These are phyloP conservation scores for Odontocolon sp. DNA, from an alignment of 2,888 invertebrate species.

Conservation along the genomic window DNA sequence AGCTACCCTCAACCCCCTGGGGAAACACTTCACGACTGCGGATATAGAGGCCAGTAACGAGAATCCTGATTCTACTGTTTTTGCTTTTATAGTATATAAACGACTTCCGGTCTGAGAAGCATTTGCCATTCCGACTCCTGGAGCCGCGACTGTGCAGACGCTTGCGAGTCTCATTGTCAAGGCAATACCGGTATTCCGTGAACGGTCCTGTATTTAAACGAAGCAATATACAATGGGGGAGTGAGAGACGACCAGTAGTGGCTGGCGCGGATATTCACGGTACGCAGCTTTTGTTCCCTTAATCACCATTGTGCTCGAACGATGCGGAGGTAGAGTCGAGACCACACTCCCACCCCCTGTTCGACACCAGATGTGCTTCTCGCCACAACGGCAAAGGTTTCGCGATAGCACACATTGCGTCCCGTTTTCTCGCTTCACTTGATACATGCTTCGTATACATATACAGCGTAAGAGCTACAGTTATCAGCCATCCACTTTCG, in stretches of 20 bases:
- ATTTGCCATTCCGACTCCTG: too few relatives aligned
- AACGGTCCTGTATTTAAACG: constrained; percentile 49
- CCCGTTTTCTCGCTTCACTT: not conserved
- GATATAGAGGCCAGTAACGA: too few relatives aligned
- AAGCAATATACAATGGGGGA: constrained; percentile 47
- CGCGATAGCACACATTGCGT: constrained; percentile 43
- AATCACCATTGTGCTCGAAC: constrained; percentile 70
- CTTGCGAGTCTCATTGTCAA: constrained; percentile 37
- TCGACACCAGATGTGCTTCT: constrained; percentile 67
- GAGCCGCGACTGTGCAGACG: too few relatives aligned
- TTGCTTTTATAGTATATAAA: not conserved
- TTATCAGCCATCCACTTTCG: too few relatives aligned
- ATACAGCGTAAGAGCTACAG: too few relatives aligned
- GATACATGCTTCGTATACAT: not conserved
- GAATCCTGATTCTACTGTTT: not conserved
- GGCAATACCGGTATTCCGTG: constrained; percentile 33
- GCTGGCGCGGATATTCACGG: constrained; percentile 64
- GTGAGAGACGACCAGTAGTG: constrained; percentile 24
- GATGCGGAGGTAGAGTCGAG: constrained; percentile 44
- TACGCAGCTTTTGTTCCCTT: constrained; percentile 69
- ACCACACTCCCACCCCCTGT: not conserved
- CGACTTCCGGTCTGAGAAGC: too few relatives aligned
- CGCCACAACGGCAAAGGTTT: constrained; percentile 26
- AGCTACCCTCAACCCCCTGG: not conserved
- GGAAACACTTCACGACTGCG: too few relatives aligned